Evolutionary conservation across 2,888 invertebrate genomes (phyloP).

Genomic region (Euplexia lucipara): DNA sequence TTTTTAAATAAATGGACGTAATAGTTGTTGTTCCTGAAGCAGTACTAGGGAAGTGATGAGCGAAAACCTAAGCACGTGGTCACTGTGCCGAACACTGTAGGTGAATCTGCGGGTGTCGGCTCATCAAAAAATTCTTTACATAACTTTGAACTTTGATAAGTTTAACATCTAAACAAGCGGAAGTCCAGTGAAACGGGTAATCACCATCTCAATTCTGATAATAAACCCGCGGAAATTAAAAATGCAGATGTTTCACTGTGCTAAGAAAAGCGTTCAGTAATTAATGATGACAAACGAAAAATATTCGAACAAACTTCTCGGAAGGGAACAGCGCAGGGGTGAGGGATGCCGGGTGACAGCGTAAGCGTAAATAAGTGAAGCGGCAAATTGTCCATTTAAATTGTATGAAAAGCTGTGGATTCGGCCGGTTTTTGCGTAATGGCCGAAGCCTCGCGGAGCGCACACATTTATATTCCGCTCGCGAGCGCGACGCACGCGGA

Average conservation of each 20-base stretch:
- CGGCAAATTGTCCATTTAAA: conserved; percentile 80
- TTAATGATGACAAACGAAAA: conserved; percentile 69
- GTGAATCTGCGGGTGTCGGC: conserved; percentile 7
- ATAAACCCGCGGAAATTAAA: conserved; percentile 42
- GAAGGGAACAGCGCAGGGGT: conserved; percentile 62
- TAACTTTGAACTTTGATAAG: conserved; percentile 43
- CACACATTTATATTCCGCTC: conserved; percentile 65
- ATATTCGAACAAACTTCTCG: conserved; percentile 60
- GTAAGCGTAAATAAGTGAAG: conserved; percentile 71
- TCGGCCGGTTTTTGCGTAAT: conserved; percentile 66
- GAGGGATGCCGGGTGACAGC: conserved; percentile 39
- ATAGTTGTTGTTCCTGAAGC: conserved; percentile 2
- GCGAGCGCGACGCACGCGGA: conserved; percentile 3
- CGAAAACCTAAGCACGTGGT: not conserved
- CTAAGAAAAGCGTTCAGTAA: conserved; percentile 54
- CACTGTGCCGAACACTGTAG: not conserved
- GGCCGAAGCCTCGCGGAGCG: conserved; percentile 57
- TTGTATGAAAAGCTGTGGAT: conserved; percentile 73
- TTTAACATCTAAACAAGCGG: conserved; percentile 32
- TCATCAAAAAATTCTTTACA: conserved; percentile 16
- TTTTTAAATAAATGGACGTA: not conserved
- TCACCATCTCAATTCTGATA: conserved; percentile 17
- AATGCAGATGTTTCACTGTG: conserved; percentile 46
- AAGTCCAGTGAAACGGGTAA: conserved; percentile 29
- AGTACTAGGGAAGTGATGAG: not conserved